Conservation (phyloP, 2,113 vertebrate species). For the Montifringilla adamsi region DNA sequence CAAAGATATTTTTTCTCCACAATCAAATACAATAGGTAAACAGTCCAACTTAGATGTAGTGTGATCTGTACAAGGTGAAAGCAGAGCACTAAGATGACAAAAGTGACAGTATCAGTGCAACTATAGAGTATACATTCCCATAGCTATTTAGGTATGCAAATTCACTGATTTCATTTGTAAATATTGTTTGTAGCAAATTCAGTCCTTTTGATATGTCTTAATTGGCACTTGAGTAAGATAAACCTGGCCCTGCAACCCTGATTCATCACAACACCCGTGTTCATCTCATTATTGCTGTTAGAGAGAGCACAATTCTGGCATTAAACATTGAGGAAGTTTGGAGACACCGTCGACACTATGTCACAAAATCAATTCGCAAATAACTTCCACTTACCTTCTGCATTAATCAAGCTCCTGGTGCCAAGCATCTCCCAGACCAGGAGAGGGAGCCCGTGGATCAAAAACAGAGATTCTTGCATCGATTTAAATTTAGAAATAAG, state of each 20-base stretch:
- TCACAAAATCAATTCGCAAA: neutral
- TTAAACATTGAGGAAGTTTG: neutral
- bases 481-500: neutral
- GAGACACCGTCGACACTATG: neutral
- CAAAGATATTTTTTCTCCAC: neutral
- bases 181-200: neutral
- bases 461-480: neutral
- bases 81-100: neutral
- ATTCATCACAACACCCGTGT: neutral
- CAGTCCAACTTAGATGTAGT: neutral
- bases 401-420: neutral
- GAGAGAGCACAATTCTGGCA: neutral
- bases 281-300: neutral
- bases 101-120: neutral
- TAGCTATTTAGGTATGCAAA: neutral
- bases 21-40: neutral
- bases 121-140: fast-evolving
- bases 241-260: neutral
- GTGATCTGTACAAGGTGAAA: neutral
- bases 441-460: constrained; percentile 59
- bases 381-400: neutral
- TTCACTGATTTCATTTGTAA: neutral
- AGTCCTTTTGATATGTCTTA: neutral
- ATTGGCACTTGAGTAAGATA: neutral
- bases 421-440: neutral